A percentile compares a stretch with the other conserved stretches of the same genome.
Evolutionary conservation across 1,140 invertebrate species (phyloP).

Genomic region (Hylaeus anthracinus): DNA sequence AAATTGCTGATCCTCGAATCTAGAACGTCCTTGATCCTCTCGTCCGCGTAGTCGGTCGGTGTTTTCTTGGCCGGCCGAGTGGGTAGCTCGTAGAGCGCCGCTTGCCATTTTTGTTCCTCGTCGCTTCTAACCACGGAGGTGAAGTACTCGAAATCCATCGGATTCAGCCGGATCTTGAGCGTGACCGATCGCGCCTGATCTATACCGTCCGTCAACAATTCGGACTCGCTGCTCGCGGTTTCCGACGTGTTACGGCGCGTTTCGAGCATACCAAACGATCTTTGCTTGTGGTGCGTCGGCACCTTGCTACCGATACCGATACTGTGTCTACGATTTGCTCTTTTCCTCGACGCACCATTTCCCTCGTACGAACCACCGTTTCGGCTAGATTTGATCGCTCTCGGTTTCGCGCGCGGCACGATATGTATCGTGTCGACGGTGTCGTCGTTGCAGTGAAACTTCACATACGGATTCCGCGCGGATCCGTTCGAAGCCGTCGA

Average conservation of each 20-base stretch:
- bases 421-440: constrained; percentile 73
- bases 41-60: constrained; percentile 81
- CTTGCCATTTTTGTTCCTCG: constrained; percentile 77
- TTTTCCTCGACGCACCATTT: constrained; percentile 30
- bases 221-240: constrained; percentile 80
- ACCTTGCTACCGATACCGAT: constrained; percentile 24
- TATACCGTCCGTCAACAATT: constrained; percentile 80
- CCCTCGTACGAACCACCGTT: constrained; percentile 19
- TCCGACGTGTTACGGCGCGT: constrained; percentile 45
- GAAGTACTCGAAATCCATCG: constrained; percentile 86
- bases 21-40: constrained; percentile 81
- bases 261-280: constrained; percentile 20
- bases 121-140: constrained; percentile 82
- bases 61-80: constrained; percentile 74
- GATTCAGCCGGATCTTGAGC: constrained; percentile 82
- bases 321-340: constrained; percentile 25
- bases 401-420: constrained; percentile 62
- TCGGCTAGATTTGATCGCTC: constrained; percentile 18
- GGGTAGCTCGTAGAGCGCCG: constrained; percentile 56
- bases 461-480: constrained; percentile 70
- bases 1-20: constrained; percentile 81
- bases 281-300: constrained; percentile 46
- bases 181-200: constrained; percentile 80
- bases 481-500: background rate
- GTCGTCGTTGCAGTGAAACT: constrained; percentile 72